Base-by-base conservation (phyloP, 1,140 invertebrate genomes). In the Trichogramma pretiosum region DNA sequence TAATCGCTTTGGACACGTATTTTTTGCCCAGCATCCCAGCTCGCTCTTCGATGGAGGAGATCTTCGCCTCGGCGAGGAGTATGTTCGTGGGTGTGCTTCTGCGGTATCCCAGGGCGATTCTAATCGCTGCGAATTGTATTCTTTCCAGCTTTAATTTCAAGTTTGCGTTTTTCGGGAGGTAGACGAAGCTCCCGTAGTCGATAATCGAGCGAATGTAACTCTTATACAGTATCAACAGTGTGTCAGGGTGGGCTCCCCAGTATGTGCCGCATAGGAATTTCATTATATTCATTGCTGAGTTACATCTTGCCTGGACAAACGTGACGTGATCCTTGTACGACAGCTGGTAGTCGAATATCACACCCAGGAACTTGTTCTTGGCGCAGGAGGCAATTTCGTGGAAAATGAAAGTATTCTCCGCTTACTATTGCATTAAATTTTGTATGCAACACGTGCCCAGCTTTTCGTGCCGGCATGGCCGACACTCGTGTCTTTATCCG, bases 231-330 rank as follows among this genome's bases (percentile, higher is more conserved):
- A 22, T 30, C 2, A 50, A 28, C 2, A 53, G 33, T 2, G 38
- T 53, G 0, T 17, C 8, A n/a, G 43, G 52, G 14, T 53, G 19
- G 32, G 41, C 30, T 13, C 47, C 47, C 43, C 47, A 53, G 39
- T 47, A 49, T 11, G 7, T 50, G 5, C 50, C 43, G 4, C 50
- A 10, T 17, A 37, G 30, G 33, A 38, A 44, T 18, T 43, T 46
- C 1, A 52, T 36, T 9, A 53, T 40, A 30, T 53, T 53, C 16
- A 46, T 28, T 2, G 35, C 37, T 36, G 11, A 35, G 9, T 5
- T 4, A 3, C 13, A 36, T 23, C 34, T 43, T 3, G 3, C 13
- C 11, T 18, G 5, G 2, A 45, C 21, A 5, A 16, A 1, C 2
- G 23, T 37, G 0, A 50, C 34, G 14, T 44, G 48, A 8, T 10